Conservation (phyloP, 2,113 vertebrate genomes). For the Xerus inauris region DNA sequence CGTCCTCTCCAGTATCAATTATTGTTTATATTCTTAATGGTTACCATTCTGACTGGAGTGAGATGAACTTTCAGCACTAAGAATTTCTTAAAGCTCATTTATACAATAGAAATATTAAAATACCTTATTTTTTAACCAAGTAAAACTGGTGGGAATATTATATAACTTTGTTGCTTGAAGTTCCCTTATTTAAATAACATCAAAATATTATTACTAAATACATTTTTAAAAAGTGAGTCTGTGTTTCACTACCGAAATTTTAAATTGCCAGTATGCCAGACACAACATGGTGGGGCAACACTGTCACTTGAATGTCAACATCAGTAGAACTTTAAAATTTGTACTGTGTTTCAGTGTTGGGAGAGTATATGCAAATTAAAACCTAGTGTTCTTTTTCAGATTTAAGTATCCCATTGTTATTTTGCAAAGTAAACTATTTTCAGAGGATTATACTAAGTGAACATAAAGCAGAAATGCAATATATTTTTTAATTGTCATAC, state of each 20-base stretch:
- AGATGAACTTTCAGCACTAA: neutral
- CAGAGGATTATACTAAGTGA: neutral
- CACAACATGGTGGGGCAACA: neutral
- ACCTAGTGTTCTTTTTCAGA: neutral
- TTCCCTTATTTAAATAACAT: neutral
- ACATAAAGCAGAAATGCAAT: neutral
- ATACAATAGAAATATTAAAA: neutral
- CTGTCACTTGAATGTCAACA: neutral
- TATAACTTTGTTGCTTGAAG: neutral
- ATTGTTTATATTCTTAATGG: too few species aligned
- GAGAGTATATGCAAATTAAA: neutral
- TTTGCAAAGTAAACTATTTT: neutral
- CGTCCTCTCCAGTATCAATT: too few species aligned
- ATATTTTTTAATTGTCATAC: neutral
- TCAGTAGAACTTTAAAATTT: constrained; percentile 4
- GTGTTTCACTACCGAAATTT: neutral
- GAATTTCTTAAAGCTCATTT: neutral
- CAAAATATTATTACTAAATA: neutral
- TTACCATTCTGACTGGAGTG: too few species aligned
- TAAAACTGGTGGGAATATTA: neutral
- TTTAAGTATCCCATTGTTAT: neutral
- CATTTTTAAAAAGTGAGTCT: neutral
- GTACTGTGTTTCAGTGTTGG: neutral
- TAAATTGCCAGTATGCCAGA: neutral
- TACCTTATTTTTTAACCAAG: neutral